Evolutionary conservation across 2,888 invertebrate genomes (phyloP).

Genomic region (Drosophila testacea): DNA sequence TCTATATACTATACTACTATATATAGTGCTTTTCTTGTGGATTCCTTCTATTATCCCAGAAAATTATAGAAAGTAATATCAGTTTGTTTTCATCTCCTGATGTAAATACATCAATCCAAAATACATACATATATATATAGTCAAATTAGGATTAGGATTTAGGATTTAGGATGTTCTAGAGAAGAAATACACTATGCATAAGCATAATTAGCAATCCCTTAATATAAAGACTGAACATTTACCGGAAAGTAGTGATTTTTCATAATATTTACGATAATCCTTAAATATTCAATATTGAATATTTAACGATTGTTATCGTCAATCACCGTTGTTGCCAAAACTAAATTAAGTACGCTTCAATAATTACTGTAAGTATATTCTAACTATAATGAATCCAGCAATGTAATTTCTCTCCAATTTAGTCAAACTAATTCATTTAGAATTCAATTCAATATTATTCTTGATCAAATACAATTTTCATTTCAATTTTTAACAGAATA

Average conservation of each 20-base stretch:
- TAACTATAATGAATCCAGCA: slow-evolving; percentile 21
- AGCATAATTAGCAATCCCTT: slow-evolving; percentile 22
- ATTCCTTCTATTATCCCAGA: slow-evolving; percentile 6
- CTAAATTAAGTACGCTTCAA: slow-evolving; percentile 23
- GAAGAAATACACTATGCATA: slow-evolving; percentile 5
- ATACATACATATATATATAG: too few relatives aligned
- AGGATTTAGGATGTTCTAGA: slow-evolving; percentile 9
- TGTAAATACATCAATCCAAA: slow-evolving; percentile 9
- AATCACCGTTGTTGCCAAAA: slow-evolving; percentile 47
- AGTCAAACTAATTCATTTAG: slow-evolving; percentile 10
- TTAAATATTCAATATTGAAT: slow-evolving; percentile 72
- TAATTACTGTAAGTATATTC: slow-evolving; percentile 40
- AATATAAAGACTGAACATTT: slow-evolving; percentile 84
- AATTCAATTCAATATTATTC: slow-evolving; percentile 2
- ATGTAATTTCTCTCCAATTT: slow-evolving; percentile 12
- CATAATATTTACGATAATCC: slow-evolving; percentile 57
- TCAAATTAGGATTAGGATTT: slow-evolving; percentile 5
- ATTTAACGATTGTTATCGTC: slow-evolving; percentile 68
- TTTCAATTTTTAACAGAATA: neutral
- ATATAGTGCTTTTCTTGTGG: slow-evolving; percentile 19
- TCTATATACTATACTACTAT: slow-evolving; percentile 1
- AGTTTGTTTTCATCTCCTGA: slow-evolving; percentile 14
- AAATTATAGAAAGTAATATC: slow-evolving; percentile 10
- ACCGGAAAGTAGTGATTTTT: slow-evolving; percentile 78
- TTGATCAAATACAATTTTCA: neutral